These are phyloP conservation scores for Matsumyia berberina DNA, from an alignment of 2,888 invertebrate genomes.

Conservation along the genomic window DNA sequence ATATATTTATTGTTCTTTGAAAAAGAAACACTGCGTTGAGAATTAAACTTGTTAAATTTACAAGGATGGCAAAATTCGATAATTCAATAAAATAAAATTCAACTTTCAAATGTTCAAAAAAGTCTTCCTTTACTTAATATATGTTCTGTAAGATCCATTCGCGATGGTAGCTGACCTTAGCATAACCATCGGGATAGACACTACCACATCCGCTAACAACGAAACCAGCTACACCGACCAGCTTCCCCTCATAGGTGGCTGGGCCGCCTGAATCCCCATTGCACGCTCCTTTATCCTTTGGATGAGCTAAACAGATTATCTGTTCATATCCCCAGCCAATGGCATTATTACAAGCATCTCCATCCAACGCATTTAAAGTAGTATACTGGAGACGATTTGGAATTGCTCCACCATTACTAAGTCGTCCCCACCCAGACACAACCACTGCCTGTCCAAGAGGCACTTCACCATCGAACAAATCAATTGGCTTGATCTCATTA, in stretches of 20 bases:
- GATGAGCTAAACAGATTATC: conserved; percentile 79
- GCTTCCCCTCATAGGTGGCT: conserved; percentile 77
- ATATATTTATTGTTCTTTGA: neutral
- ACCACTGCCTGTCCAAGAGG: conserved; percentile 78
- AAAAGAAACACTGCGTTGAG: neutral
- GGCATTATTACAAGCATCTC: conserved; percentile 77
- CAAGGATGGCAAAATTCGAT: no score
- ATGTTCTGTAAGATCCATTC: conserved; percentile 79
- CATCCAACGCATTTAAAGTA: conserved; percentile 78
- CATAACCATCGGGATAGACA: conserved; percentile 80
- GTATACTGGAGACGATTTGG: conserved; percentile 80
- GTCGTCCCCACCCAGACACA: conserved; percentile 81
- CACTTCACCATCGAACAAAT: conserved; percentile 76
- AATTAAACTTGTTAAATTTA: neutral
- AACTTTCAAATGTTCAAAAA: no score
- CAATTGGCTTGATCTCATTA: conserved; percentile 78
- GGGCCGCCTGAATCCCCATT: conserved; percentile 82
- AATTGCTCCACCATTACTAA: conserved; percentile 76
- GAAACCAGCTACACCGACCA: conserved; percentile 80
- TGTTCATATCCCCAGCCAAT: conserved; percentile 80
- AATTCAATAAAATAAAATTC: no score
- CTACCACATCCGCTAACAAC: conserved; percentile 81
- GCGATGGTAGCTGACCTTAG: conserved; percentile 78
- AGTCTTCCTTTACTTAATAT: conserved; percentile 25
- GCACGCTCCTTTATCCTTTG: conserved; percentile 80